phyloP scores from a whole-genome alignment of 2,888 invertebrate species.

The Chelonus formosanus region DNA sequence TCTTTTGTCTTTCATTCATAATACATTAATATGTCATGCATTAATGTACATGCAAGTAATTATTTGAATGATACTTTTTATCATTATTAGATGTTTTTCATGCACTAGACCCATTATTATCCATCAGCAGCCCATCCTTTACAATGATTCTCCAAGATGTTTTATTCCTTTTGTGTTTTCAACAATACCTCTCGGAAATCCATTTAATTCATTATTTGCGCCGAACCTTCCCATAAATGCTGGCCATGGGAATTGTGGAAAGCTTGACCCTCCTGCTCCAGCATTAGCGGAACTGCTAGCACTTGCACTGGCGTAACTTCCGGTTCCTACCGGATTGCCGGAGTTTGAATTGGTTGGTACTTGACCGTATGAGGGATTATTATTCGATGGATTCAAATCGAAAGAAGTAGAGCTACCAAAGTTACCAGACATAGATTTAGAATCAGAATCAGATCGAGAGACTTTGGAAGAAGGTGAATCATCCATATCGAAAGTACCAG shows the following conservation, averaged over 20 bases:
- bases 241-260: constrained; percentile 23
- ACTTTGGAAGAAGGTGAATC: constrained; percentile 5
- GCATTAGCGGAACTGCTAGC: constrained; percentile 43
- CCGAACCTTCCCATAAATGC: constrained; percentile 37
- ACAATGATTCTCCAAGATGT: background rate
- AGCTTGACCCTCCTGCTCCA: constrained; percentile 31
- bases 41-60: background rate
- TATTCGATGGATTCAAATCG: constrained; percentile 20
- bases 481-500: constrained; percentile 27
- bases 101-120: too few relatives aligned
- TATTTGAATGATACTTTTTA: background rate
- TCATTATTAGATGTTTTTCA: constrained; percentile 15
- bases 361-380: constrained; percentile 29
- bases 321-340: constrained; percentile 31
- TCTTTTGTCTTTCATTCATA: constrained; percentile 9
- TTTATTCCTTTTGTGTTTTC: constrained; percentile 9
- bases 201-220: constrained; percentile 33
- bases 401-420: constrained; percentile 15
- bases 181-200: constrained; percentile 40
- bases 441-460: too few relatives aligned
- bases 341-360: constrained; percentile 1
- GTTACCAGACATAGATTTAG: constrained; percentile 6
- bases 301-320: constrained; percentile 42
- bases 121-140: too few relatives aligned
- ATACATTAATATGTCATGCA: constrained; percentile 22